Percentiles rank a stretch among this genome's conserved stretches.
phyloP scores from a whole-genome alignment of 2,113 vertebrate genomes.

The Scortum barcoo region DNA sequence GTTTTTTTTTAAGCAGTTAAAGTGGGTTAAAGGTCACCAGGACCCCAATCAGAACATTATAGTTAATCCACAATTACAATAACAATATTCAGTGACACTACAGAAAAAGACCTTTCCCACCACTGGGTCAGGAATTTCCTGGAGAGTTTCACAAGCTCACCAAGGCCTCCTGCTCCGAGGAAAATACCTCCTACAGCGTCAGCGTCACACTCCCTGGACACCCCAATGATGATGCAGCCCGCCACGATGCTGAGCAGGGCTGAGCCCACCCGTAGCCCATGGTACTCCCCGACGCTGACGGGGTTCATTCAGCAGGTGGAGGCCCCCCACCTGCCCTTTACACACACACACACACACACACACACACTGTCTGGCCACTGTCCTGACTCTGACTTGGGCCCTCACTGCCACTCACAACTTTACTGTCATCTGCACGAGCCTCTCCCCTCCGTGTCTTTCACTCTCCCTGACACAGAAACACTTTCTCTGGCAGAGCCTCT shows the following conservation, averaged over 20 bases:
- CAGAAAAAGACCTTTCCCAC: not conserved
- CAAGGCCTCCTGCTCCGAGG: conserved; percentile 88
- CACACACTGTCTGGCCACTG: too few species aligned
- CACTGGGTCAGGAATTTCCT: not conserved
- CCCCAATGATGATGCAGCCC: conserved; percentile 89
- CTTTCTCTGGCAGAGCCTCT: conserved; percentile 65
- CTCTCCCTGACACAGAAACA: conserved; percentile 66
- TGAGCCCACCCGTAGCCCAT: conserved; percentile 88
- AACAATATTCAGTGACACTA: not conserved
- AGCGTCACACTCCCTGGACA: conserved; percentile 88
- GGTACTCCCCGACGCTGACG: conserved; percentile 86
- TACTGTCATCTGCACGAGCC: conserved; percentile 11
- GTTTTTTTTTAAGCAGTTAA: not conserved
- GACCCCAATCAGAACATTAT: not conserved
- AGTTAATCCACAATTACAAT: not conserved
- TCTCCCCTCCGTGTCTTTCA: conserved; percentile 33
- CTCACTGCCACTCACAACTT: conserved; percentile 24
- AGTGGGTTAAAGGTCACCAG: not conserved
- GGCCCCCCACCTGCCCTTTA: conserved; percentile 53
- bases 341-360: conserved; percentile 13
- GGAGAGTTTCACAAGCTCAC: conserved; percentile 78
- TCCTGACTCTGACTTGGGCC: conserved; percentile 13
- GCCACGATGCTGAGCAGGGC: conserved; percentile 88
- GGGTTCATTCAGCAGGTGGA: conserved; percentile 85
- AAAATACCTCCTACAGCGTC: conserved; percentile 90